Conservation (phyloP, 2,888 invertebrate genomes). For the Ichneumoninae sp. region DNA sequence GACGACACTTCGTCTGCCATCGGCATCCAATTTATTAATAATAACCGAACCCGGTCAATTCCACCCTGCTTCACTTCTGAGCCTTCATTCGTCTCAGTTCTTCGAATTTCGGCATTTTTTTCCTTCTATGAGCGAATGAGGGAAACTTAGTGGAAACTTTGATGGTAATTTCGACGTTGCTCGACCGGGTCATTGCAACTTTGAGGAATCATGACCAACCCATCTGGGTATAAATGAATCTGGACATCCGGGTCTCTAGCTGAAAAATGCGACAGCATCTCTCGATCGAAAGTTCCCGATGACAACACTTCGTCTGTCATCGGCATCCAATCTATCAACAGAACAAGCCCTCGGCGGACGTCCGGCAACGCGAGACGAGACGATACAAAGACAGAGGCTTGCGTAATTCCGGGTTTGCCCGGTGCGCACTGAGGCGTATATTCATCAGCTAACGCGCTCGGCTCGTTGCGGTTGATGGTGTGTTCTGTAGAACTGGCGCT, state of each 20-base stretch:
- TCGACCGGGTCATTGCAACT: not conserved
- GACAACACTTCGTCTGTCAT: not conserved
- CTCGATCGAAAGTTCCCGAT: not conserved
- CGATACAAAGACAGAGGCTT: slow-evolving; percentile 32
- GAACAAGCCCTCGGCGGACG: not conserved
- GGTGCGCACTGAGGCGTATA: slow-evolving; percentile 38
- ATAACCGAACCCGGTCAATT: not conserved
- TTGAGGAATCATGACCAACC: no score
- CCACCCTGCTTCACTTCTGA: not conserved
- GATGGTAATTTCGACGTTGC: not conserved
- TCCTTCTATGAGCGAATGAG: not conserved
- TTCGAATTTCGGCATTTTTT: not conserved
- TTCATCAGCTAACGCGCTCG: slow-evolving; percentile 30
- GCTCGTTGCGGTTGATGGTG: slow-evolving; percentile 32
- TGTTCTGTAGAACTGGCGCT: slow-evolving; percentile 24
- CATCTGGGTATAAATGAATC: no score
- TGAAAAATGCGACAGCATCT: not conserved
- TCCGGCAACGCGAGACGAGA: slow-evolving; percentile 22
- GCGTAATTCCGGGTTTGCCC: slow-evolving; percentile 44
- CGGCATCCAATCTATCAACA: not conserved
- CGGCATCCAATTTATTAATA: not conserved
- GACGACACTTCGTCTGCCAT: not conserved
- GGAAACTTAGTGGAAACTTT: not conserved
- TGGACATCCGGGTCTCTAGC: not conserved
- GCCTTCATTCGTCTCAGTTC: not conserved